Evolutionary conservation across 2,113 vertebrate species (phyloP).

Genomic region (Naja naja): DNA sequence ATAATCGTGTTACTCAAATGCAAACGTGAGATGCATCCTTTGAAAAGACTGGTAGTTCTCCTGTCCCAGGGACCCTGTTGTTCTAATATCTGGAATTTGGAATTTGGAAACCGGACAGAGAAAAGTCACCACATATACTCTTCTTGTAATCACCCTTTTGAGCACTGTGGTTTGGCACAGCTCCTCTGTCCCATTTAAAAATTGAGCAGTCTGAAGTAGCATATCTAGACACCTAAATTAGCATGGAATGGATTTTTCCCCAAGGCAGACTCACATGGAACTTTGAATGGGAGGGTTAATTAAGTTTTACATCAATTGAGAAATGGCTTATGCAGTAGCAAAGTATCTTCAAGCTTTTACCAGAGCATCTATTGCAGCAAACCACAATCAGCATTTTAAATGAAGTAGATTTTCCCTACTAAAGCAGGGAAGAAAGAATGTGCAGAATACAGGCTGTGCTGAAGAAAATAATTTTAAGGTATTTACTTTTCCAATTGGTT

Average conservation of each 20-base stretch:
- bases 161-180: not conserved
- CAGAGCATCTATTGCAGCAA: not conserved
- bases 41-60: not conserved
- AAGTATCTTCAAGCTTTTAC: not conserved
- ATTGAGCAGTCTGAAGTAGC: not conserved
- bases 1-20: not conserved
- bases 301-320: not conserved
- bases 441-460: not conserved
- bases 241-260: not conserved
- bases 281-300: slow-evolving; percentile 14
- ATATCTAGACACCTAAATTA: slow-evolving; percentile 3
- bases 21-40: not conserved
- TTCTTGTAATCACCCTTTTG: not conserved
- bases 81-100: not conserved
- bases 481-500: not conserved
- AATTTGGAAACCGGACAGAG: not conserved
- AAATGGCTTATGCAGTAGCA: not conserved
- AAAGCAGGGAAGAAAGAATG: not conserved
- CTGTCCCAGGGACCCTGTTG: too few species aligned
- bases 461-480: not conserved
- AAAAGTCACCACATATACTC: not conserved
- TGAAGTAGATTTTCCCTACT: not conserved
- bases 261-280: not conserved
- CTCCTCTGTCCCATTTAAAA: not conserved
- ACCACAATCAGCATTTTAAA: slow-evolving; percentile 3